A percentile compares a stretch with the other conserved stretches of the same genome.
These are phyloP conservation scores for Plectrocnemia conspersa DNA, from an alignment of 1,140 invertebrate species.

Conservation along the genomic window DNA sequence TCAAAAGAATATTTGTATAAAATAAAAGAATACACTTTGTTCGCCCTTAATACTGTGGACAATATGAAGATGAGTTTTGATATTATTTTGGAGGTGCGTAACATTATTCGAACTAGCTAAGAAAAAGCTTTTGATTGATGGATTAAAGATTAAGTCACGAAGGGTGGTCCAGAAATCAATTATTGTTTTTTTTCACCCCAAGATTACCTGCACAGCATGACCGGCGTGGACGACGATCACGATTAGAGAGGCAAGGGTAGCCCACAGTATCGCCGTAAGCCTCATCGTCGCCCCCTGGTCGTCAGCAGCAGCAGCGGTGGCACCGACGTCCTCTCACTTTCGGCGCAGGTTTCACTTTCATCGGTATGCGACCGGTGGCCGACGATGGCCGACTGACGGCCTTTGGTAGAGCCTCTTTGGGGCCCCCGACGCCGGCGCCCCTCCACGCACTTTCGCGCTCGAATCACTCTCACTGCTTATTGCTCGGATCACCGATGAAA, in stretches of 20 bases:
- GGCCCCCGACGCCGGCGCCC: neutral
- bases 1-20: too few species aligned
- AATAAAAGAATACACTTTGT: too few species aligned
- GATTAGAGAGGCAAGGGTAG: neutral
- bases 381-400: slow-evolving; percentile 7
- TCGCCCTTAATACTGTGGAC: too few species aligned
- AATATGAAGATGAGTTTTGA: too few species aligned
- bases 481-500: slow-evolving; percentile 3
- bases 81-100: too few species aligned
- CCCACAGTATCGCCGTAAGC: neutral
- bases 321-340: neutral
- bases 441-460: neutral
- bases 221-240: too few species aligned
- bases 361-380: neutral
- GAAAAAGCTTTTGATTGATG: too few species aligned
- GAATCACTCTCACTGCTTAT: slow-evolving; percentile 16
- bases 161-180: too few species aligned
- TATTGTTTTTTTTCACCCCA: too few species aligned
- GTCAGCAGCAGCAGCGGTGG: neutral
- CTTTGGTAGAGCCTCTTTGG: neutral
- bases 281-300: neutral
- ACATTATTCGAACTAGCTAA: too few species aligned
- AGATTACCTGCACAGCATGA: too few species aligned
- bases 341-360: slow-evolving; percentile 15
- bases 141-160: too few species aligned